Evolutionary conservation across 2,113 vertebrate species (phyloP), one percentile per base, ranked within the genome.

Genomic region (Melanostigma gelatinosum): DNA sequence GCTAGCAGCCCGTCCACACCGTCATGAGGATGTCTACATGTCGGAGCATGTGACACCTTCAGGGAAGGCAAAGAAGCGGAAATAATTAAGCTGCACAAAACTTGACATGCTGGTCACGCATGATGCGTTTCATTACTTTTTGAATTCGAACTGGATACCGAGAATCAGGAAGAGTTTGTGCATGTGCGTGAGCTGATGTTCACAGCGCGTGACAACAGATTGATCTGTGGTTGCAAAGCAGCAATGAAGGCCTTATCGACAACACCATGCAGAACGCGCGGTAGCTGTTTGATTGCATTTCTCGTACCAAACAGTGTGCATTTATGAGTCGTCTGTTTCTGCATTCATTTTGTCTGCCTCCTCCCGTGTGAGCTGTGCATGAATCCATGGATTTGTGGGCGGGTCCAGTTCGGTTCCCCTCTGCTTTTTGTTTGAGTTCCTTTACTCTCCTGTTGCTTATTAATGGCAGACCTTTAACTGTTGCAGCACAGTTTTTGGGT

Each of bases 261-360:
- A 1, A 6, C 69, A 57, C 38, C 62, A 6, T 36, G 72, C 74
- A 64, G 69, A 0, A 8, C 29, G 55, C 63, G 63, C 16, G 44
- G 79, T 63, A 54, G 71, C 27, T 24, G 46, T 78, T 73, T 87
- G 62, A 79, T 76, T 54, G 60, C 46, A 61, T 79, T 75, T 78
- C 18, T 79, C 52, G 58, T 50, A 70, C n/a, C 27, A 20, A 40
- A 42, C 24, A 9, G 36, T 29, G 36, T 65, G 67, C 32, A 18
- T 79, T 27, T 38, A 8, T 78, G 0, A 52, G 40, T 6, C 57
- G 18, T 13, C 0, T 62, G 18, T 72, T 29, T 29, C 55, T 70
- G 29, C 34, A 75, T 52, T 57, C 0, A 40, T 71, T 16, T 16
- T 34, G 44, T 46, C 15, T 42, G 16, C 27, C 16, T 73, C 8